Evolutionary conservation across 2,888 invertebrate genomes (phyloP).

Genomic region (Tenthredo distinguenda): DNA sequence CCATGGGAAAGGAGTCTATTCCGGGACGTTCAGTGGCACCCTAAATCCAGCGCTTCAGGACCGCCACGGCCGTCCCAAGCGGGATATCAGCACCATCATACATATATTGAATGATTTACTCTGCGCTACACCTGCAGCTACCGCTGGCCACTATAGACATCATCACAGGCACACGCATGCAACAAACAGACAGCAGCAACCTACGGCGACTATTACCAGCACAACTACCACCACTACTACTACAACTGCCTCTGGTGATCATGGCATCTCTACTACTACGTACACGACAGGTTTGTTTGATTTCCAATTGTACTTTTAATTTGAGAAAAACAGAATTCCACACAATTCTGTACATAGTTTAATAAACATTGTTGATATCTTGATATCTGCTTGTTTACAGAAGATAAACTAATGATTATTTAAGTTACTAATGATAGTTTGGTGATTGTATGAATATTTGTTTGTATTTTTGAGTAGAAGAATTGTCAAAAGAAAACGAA

Average conservation of each 20-base stretch:
- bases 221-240: conserved; percentile 58
- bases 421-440: too few species aligned
- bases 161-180: conserved; percentile 70
- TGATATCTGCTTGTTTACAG: background rate
- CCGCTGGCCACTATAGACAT: conserved; percentile 73
- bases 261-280: conserved; percentile 64
- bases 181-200: conserved; percentile 67
- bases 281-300: conserved; percentile 67
- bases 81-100: conserved; percentile 96
- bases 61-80: conserved; percentile 92
- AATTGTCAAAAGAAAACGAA: conserved; percentile 85
- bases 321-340: background rate
- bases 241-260: conserved; percentile 60
- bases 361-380: background rate
- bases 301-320: background rate
- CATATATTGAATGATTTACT: conserved; percentile 96
- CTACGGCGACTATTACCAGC: conserved; percentile 54
- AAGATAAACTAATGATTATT: too few species aligned
- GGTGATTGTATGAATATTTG: conserved; percentile 13
- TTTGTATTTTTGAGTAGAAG: conserved; percentile 65
- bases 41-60: conserved; percentile 96
- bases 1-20: conserved; percentile 96
- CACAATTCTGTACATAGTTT: background rate
- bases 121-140: conserved; percentile 88
- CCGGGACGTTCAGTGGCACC: conserved; percentile 97